A percentile compares a stretch with the other conserved stretches of the same genome.
Evolutionary conservation across 2,113 vertebrate species (phyloP).

Genomic region (Lampris incognitus): DNA sequence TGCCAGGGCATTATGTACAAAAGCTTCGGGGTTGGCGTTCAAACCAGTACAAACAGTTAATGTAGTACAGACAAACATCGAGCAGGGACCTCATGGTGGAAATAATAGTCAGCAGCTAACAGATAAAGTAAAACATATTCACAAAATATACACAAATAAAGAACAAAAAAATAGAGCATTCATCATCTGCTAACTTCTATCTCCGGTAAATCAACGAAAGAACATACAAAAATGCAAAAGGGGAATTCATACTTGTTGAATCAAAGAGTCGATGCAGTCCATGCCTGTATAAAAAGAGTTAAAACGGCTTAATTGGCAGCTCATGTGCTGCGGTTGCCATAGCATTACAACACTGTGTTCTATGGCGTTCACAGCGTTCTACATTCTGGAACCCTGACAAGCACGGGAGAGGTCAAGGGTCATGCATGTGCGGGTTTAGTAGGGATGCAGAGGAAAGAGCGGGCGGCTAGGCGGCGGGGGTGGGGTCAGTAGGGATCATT

Average conservation of each 20-base stretch:
- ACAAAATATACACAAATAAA: constrained; percentile 57
- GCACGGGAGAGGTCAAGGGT: constrained; percentile 51
- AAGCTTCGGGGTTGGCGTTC: constrained; percentile 30
- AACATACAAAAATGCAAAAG: constrained; percentile 14
- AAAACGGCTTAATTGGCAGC: constrained; percentile 24
- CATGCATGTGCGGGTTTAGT: constrained; percentile 55
- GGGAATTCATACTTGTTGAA: constrained; percentile 8
- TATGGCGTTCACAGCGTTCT: constrained; percentile 56
- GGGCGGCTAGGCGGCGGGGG: constrained; percentile 39
- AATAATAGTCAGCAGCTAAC: constrained; percentile 44
- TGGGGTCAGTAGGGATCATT: constrained; percentile 23
- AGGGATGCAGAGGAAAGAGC: not conserved
- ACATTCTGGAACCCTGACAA: constrained; percentile 72
- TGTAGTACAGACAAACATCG: constrained; percentile 38
- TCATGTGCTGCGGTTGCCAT: constrained; percentile 41
- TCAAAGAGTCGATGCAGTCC: constrained; percentile 36
- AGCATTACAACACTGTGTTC: constrained; percentile 40
- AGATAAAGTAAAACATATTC: constrained; percentile 50
- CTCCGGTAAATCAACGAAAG: constrained; percentile 32
- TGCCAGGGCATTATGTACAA: constrained; percentile 35
- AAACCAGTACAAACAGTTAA: constrained; percentile 35
- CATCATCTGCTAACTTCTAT: constrained; percentile 46
- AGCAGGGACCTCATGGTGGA: constrained; percentile 47
- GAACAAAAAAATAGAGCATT: constrained; percentile 50
- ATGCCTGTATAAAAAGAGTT: constrained; percentile 39